Conservation (phyloP, 2,113 vertebrate species). For the Genyomyrus donnyi region DNA sequence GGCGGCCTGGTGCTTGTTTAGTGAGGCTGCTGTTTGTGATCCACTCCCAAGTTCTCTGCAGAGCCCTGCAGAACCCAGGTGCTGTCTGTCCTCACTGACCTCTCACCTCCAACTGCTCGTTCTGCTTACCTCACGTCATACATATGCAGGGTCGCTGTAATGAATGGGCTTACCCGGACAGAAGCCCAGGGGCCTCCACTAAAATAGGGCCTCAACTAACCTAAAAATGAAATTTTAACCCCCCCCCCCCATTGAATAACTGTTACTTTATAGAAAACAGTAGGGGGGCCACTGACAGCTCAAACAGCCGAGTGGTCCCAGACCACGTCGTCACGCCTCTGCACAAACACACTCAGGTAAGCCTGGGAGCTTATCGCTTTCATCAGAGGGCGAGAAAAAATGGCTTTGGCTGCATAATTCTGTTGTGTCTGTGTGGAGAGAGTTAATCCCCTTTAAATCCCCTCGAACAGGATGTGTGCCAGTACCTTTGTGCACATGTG, state of each 20-base stretch:
- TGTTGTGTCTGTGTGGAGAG: not conserved
- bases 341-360: conserved; percentile 30
- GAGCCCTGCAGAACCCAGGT: conserved; percentile 54
- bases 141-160: conserved; percentile 11
- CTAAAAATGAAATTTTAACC: not conserved
- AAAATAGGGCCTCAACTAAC: not conserved
- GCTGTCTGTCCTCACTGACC: conserved; percentile 48
- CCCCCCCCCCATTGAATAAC: not conserved
- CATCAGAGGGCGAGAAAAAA: not conserved
- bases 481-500: not conserved
- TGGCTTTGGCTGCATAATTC: not conserved
- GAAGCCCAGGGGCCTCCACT: not conserved
- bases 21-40: conserved; percentile 46
- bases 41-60: conserved; percentile 43
- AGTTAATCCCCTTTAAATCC: not conserved
- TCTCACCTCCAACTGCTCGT: conserved; percentile 40
- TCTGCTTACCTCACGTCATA: conserved; percentile 42
- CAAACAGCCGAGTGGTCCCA: not conserved
- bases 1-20: conserved; percentile 49
- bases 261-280: not conserved
- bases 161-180: not conserved
- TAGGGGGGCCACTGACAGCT: not conserved
- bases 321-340: not conserved
- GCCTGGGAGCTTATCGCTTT: conserved; percentile 13
- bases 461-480: not conserved